These are phyloP conservation scores for Tupaia chinensis DNA, from an alignment of 2,113 vertebrate genomes.

Conservation along the genomic window DNA sequence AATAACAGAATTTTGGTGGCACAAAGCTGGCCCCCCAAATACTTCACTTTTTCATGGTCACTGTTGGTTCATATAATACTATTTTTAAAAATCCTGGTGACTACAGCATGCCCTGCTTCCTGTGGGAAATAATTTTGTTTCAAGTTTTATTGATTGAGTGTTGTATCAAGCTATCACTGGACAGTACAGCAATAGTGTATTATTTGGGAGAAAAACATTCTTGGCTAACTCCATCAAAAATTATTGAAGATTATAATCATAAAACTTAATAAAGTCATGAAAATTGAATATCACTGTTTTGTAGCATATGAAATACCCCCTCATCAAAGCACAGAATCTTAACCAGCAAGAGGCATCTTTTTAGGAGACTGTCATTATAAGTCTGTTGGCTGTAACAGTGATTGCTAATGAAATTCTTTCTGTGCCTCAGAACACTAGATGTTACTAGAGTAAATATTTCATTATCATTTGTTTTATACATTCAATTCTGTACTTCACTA, in stretches of 20 bases:
- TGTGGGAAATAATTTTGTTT: not conserved
- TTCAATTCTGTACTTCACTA: no score
- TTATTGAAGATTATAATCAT: not conserved
- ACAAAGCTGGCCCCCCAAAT: not conserved
- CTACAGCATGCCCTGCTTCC: not conserved
- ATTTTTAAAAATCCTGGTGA: not conserved
- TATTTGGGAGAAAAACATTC: slow-evolving; percentile 2
- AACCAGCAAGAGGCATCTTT: not conserved
- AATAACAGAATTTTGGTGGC: slow-evolving; percentile 11
- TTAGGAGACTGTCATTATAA: not conserved
- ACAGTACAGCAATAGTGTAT: not conserved
- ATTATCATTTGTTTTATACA: no score
- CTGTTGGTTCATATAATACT: not conserved
- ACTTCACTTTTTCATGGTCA: not conserved
- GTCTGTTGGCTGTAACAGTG: not conserved
- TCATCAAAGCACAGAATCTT: not conserved
- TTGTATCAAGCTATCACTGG: not conserved
- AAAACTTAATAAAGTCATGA: not conserved
- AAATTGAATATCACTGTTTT: not conserved
- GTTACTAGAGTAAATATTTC: no score
- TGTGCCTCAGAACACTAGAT: not conserved
- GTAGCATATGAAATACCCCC: not conserved
- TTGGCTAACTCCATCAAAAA: not conserved
- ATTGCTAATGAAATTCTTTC: slow-evolving; percentile 36
- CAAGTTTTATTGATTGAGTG: not conserved